Conservation (phyloP, 1,140 invertebrate species). For the Hirudo medicinalis region DNA sequence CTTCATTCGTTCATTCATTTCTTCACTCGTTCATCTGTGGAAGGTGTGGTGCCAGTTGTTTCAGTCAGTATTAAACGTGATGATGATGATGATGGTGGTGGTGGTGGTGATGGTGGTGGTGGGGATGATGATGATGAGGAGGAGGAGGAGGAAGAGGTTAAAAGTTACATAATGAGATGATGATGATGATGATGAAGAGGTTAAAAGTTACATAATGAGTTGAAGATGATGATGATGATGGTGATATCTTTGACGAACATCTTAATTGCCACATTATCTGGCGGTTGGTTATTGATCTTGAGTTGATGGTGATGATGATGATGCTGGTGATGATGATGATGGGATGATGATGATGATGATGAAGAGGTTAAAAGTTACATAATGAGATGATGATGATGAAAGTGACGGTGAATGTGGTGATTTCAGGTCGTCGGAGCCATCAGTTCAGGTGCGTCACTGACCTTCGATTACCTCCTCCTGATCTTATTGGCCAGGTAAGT, state of each 20-base stretch:
- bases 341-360: neutral
- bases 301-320: neutral
- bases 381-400: neutral
- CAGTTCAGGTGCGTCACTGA: slow-evolving; percentile 57
- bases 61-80: neutral
- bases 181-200: neutral
- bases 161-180: neutral
- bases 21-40: neutral
- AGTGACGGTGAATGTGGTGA: neutral
- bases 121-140: neutral
- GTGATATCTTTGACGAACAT: neutral
- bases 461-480: slow-evolving; percentile 66
- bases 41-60: neutral
- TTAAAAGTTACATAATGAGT: neutral
- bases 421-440: slow-evolving; percentile 66
- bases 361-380: neutral
- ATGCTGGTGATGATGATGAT: too few species aligned
- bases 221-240: neutral
- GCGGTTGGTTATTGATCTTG: neutral
- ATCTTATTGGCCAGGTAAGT: slow-evolving; percentile 62
- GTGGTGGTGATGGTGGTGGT: neutral
- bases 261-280: neutral
- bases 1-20: neutral
- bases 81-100: too few species aligned
- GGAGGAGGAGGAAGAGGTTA: neutral